Base-by-base conservation (phyloP, 1,140 invertebrate genomes). In the Penaeus vannamei region DNA sequence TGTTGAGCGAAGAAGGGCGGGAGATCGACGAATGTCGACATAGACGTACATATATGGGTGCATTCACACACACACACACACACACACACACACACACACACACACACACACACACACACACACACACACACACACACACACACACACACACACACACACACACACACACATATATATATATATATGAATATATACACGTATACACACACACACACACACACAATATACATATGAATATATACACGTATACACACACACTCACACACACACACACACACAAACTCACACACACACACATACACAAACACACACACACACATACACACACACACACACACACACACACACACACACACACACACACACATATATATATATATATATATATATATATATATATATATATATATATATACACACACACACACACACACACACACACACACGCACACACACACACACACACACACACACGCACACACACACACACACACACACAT, bases 341-440 rank as follows among this genome's bases (percentile, higher is more conserved):
- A 72, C 5, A 72, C 5, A 72, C 26, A 72, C 26, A 26, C 26
- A 72, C 26, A 72, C 26, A 72, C 26, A 72, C 26, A 26, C 7
- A 72, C n/a, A 72, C 26, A 72, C n/a, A 72, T 72, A 72, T 72
- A 26, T 26, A 72, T 72, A 72, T 72, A 72, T 72, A 26, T 72
- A 72, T 72, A 72, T 72, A 72, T 72, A 72, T 72, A 72, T 72
- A 72, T 72, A 72, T 29, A 72, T 72, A 72, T 29, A 72, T 29
- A 72, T 72, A 72, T 29, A 72, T 72, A 26, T 23, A 72, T 72
- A 72, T 22, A 72, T 72, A n/a, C n/a, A n/a, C n/a, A n/a, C n/a
- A 72, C n/a, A n/a, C n/a, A n/a, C 32, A 32, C 32, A 14, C 32
- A n/a, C 32, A n/a, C n/a, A 72, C 12, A 29, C 17, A 72, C 26